phyloP scores from a whole-genome alignment of 2,797 vertebrate species.

The Notolabrus celidotus region DNA sequence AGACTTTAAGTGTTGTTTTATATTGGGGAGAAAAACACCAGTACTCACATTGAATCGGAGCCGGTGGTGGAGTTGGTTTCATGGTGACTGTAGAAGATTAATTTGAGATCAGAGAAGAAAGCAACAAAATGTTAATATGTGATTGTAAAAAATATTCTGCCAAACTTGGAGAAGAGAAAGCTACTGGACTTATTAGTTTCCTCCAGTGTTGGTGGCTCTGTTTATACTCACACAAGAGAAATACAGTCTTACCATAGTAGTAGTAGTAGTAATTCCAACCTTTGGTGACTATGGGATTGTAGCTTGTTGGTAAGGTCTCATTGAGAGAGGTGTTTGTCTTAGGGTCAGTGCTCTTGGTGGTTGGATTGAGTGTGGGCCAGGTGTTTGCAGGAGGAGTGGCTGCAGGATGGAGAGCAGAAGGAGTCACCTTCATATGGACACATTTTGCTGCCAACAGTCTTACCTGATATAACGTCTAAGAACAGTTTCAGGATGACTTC shows the following conservation, averaged over 20 bases:
- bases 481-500: background rate
- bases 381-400: background rate
- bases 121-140: constrained; percentile 9
- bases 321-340: background rate
- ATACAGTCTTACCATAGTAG: background rate
- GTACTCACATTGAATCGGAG: constrained; percentile 37
- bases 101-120: background rate
- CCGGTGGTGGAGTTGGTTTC: accelerated
- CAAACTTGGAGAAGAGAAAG: background rate
- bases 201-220: background rate
- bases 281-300: background rate
- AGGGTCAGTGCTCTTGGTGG: background rate
- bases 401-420: constrained; percentile 52
- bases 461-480: constrained; percentile 4
- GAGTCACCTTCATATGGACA: constrained; percentile 42
- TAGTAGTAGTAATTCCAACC: constrained; percentile 44
- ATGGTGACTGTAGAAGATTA: no score
- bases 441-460: background rate
- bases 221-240: background rate
- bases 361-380: background rate
- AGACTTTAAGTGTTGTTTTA: no score
- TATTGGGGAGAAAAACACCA: background rate
- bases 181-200: background rate
- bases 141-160: background rate
- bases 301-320: constrained; percentile 36